Evolutionary conservation across 2,797 vertebrate genomes (phyloP), one percentile per base, ranked within the genome.

Genomic region (Pipistrellus nathusii): DNA sequence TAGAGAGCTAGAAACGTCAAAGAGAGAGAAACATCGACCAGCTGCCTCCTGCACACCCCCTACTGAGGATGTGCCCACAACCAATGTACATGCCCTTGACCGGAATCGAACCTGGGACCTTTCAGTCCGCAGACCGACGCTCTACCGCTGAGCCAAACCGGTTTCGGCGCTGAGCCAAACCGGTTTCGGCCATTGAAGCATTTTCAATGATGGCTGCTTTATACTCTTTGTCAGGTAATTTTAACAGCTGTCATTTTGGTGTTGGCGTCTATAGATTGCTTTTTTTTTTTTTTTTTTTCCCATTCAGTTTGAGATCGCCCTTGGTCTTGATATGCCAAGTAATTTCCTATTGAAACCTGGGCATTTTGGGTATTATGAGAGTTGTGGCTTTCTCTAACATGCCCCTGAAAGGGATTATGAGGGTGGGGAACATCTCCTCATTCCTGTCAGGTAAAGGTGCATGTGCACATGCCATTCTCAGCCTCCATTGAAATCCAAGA

Each of bases 231-330:
- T n/a, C 23, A 57, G 57, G 10, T 82, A 25, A 69, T 21, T 68
- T 64, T 71, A 68, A 51, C 44, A 41, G 38, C 32, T 78, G 4
- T 59, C 35, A 20, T 73, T 35, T 25, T 25, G 7, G 32, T 75
- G 20, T 59, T 44, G 44, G 44, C 41, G 35, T 35, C 20, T 25
- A 20, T n/a, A 13, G 21, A 53, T 17, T 10, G 10, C 17, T 30
- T 66, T 91, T 72, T 82, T 83, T 85, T 30, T 66, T 91, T 72
- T 82, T 83, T n/a, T n/a, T n/a, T n/a, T n/a, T n/a, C n/a, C 76
- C 23, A 18, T 55, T 64, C 18, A 25, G 21, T 76, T 71, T 91
- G 62, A 81, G 41, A 30, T 68, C 46, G 75, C 80, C 35, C 46
- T 66, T 86, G 38, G 68, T 91, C 59, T 93, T 86, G 30, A 71